A percentile compares a stretch with the other conserved stretches of the same genome.
Conservation (phyloP, 2,113 vertebrate genomes). For the Recurvirostra avosetta region DNA sequence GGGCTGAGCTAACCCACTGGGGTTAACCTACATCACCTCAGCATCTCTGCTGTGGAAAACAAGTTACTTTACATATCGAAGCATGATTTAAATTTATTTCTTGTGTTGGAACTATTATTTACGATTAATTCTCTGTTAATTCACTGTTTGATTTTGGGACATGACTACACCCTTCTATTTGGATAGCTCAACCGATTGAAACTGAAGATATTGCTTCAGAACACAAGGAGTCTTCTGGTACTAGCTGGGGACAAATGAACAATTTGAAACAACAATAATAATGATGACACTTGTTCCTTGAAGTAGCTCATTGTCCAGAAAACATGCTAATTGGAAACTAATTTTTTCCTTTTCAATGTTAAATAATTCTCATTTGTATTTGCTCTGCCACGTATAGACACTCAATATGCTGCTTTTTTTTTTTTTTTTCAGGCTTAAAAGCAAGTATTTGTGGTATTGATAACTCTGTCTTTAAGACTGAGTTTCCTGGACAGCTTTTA, state of each 20-base stretch:
- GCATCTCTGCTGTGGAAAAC: neutral
- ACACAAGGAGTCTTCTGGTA: neutral
- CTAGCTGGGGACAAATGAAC: neutral
- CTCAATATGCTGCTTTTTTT: neutral
- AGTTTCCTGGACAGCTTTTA: neutral
- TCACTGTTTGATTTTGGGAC: neutral
- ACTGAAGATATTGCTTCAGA: neutral
- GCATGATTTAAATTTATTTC: neutral
- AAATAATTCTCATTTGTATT: neutral
- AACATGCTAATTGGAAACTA: neutral
- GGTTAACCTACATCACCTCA: neutral
- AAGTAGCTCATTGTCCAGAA: neutral
- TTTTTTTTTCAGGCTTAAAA: neutral
- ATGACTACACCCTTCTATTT: neutral
- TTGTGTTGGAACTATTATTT: neutral
- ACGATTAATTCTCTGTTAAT: neutral
- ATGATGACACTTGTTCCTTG: neutral
- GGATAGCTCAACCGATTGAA: neutral
- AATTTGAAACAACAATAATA: neutral
- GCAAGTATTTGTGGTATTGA: neutral
- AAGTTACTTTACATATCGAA: fast-evolving
- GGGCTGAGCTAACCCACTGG: neutral
- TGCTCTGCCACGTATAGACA: fast-evolving
- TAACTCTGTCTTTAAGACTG: neutral
- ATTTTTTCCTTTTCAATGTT: neutral